Base-by-base conservation (phyloP, 2,113 vertebrate species). In the Hyperopisus bebe region DNA sequence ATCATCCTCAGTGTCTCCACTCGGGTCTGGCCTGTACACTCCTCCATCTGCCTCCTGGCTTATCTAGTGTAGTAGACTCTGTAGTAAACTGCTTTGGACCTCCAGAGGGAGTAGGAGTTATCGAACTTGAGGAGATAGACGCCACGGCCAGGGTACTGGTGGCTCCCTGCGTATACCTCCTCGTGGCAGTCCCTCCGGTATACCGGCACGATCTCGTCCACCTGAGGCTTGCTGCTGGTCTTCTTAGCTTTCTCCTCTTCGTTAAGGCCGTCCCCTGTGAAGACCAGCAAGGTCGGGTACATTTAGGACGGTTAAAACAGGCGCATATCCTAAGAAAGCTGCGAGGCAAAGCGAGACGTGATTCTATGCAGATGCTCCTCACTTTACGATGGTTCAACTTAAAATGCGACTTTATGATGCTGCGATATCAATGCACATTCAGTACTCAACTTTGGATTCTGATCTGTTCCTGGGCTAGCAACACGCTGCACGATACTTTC, bases 31-130 rank as follows among this genome's bases (percentile, higher is more conserved):
- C 53, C 87, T 55, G 35, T 31, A 93, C 92, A 94, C 94, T 93
- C 92, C 93, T 91, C 93, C 92, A 94, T 96, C 95, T 93, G 91
- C 91, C 90, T 93, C 93, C 94, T 95, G 92, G 94, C 97, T 97
- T 99, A 99, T 99, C 98, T 99, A 95, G 98, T 99, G 93, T 99
- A 99, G 95, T 99, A 99, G 94, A 99, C 98, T 98, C 98, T 99
- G 97, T 99, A 99, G 96, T 99, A 99, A 93, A 99, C 98, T 84
- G 97, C 97, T 96, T 99, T 99, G 92, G 98, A 98, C 94, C 98
- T 97, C 98, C 98, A 99, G 94, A 99, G 95, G 50, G 98, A 99
- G 92, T 99, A 99, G 91, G 98, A 99, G 96, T 99, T 99, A 96
- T 99, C 98, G 55, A 99, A 99, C 95, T 99, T 99, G 90, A 99